Evolutionary conservation across 2,888 invertebrate genomes (phyloP).

Genomic region (Zelleria hepariella): DNA sequence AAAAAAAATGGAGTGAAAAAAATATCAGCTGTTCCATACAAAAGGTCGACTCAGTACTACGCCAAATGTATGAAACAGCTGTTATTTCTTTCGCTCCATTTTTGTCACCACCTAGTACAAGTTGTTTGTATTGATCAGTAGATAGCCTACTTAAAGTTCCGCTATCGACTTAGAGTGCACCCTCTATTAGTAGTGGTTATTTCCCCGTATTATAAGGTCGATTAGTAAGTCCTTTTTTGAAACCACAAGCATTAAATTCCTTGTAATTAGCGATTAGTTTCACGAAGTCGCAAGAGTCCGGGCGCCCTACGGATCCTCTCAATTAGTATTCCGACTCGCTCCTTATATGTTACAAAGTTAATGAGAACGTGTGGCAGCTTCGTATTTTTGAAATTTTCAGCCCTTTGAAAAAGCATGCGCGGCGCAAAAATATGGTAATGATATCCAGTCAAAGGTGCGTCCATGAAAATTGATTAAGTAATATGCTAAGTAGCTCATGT

Average conservation of each 20-base stretch:
- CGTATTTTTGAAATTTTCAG: conserved; percentile 59
- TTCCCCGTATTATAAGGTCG: too few relatives aligned
- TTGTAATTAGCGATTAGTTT: background rate
- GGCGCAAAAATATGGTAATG: conserved; percentile 63
- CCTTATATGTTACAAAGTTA: conserved; percentile 66
- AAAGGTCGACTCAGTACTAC: too few relatives aligned
- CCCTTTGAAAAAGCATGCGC: conserved; percentile 54
- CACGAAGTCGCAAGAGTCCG: background rate
- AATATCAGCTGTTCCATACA: too few relatives aligned
- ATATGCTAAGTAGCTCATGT: conserved; percentile 4
- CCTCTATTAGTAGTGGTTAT: too few relatives aligned
- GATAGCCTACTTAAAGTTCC: too few relatives aligned
- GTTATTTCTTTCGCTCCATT: too few relatives aligned
- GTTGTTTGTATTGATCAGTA: too few relatives aligned
- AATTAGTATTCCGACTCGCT: conserved; percentile 62
- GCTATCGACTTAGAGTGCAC: too few relatives aligned
- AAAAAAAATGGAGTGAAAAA: too few relatives aligned
- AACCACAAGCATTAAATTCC: background rate
- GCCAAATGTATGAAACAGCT: too few relatives aligned
- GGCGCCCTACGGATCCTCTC: conserved; percentile 28
- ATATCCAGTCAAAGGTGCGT: conserved; percentile 20
- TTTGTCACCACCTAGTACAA: too few relatives aligned
- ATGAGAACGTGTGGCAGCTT: conserved; percentile 50
- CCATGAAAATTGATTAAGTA: conserved; percentile 11
- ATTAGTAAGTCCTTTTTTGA: too few relatives aligned